A percentile compares a stretch with the other conserved stretches of the same genome.
These are phyloP conservation scores for Drosophila imparisetae DNA, from an alignment of 2,888 invertebrate species.

Conservation along the genomic window DNA sequence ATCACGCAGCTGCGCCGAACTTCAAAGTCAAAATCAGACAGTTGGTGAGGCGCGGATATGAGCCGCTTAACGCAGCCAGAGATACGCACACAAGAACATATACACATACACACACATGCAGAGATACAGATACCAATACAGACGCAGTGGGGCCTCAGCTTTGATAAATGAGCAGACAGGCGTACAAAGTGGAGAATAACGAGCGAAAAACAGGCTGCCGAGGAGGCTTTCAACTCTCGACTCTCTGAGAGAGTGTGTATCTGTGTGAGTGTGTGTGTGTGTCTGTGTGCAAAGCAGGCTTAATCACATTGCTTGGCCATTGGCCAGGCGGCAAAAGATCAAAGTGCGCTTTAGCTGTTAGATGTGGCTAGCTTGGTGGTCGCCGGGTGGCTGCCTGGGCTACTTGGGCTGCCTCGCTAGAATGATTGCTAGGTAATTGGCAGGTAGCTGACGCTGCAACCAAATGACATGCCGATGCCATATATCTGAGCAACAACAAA, in stretches of 20 bases:
- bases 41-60: conserved; percentile 57
- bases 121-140: conserved; percentile 33
- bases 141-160: conserved; percentile 54
- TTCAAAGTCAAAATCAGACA: conserved; percentile 81
- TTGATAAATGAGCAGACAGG: conserved; percentile 83
- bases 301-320: conserved; percentile 82
- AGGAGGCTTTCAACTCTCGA: conserved; percentile 28
- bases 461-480: conserved; percentile 76
- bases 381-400: conserved; percentile 36
- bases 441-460: conserved; percentile 68
- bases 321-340: conserved; percentile 80
- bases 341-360: conserved; percentile 73
- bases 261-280: conserved; percentile 31
- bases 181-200: conserved; percentile 80
- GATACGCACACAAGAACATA: conserved; percentile 41
- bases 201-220: conserved; percentile 70
- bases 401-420: conserved; percentile 55
- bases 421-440: conserved; percentile 75
- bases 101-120: conserved; percentile 20
- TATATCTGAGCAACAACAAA: conserved; percentile 7
- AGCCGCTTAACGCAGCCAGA: conserved; percentile 77
- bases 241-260: conserved; percentile 23
- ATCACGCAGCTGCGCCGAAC: conserved; percentile 83
- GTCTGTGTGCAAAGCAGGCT: conserved; percentile 71
- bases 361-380: conserved; percentile 77